Percentiles rank a stretch among this genome's conserved stretches.
Evolutionary conservation across 1,140 invertebrate genomes (phyloP).

Genomic region (Lerema accius): DNA sequence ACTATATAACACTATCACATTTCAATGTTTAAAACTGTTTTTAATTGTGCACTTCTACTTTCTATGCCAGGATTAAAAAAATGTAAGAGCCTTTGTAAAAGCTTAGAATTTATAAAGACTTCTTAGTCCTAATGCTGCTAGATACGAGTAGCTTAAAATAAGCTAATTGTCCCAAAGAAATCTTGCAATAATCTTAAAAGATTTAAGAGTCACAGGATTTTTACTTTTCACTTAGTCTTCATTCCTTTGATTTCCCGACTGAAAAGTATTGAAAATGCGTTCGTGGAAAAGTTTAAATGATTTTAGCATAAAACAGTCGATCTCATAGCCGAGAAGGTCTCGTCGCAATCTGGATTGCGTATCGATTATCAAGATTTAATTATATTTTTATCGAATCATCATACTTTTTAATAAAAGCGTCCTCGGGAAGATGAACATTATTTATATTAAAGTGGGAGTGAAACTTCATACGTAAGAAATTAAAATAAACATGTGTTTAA

Average conservation of each 20-base stretch:
- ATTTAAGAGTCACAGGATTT: not conserved
- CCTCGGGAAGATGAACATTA: no score
- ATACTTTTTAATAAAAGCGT: no score
- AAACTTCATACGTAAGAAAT: no score
- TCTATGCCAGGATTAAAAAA: no score
- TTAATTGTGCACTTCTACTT: no score
- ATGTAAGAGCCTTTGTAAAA: no score
- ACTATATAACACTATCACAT: no score
- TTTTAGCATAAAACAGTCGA: not conserved
- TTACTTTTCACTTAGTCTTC: not conserved
- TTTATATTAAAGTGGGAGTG: no score
- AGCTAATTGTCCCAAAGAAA: not conserved
- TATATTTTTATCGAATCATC: not conserved
- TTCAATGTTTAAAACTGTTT: no score
- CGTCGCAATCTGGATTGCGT: not conserved
- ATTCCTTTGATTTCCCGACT: not conserved
- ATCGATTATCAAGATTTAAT: not conserved
- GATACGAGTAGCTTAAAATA: not conserved
- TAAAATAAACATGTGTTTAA: no score
- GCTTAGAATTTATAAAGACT: no score
- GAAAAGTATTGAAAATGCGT: not conserved
- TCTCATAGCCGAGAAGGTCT: not conserved
- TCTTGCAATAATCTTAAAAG: not conserved
- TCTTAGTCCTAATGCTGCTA: no score
- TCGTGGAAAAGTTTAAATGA: not conserved